Evolutionary conservation across 2,113 vertebrate species (phyloP).

Genomic region (Laterallus jamaicensis): DNA sequence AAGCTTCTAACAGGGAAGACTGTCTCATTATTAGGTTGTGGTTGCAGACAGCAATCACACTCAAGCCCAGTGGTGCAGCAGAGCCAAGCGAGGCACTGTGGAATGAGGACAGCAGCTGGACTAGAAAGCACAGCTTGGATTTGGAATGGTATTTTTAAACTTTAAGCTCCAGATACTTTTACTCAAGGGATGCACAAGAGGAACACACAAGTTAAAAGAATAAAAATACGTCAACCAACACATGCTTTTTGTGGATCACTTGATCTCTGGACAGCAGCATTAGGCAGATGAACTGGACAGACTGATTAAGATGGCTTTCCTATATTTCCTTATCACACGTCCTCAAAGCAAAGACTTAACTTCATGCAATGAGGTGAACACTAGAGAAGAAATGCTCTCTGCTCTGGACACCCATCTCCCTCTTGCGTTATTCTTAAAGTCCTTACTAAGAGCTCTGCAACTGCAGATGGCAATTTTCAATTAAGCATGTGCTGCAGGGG

Average conservation of each 20-base stretch:
- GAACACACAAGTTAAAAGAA: not conserved
- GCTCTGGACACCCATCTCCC: not conserved
- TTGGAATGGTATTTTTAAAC: conserved; percentile 12
- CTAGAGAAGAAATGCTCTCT: not conserved
- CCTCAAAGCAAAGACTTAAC: not conserved
- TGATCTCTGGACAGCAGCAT: not conserved
- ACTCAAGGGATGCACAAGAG: not conserved
- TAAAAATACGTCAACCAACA: not conserved
- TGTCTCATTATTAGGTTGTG: not conserved
- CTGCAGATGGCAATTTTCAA: conserved; percentile 63
- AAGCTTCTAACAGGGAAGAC: not conserved
- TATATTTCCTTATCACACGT: not conserved
- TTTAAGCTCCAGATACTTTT: not conserved
- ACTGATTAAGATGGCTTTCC: not conserved
- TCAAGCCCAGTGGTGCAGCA: not conserved
- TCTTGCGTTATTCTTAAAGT: not conserved
- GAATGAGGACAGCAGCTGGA: not conserved
- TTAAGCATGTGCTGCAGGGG: conserved; percentile 65
- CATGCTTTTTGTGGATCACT: not conserved
- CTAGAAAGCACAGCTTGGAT: not conserved
- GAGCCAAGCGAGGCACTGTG: not conserved
- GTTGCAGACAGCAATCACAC: not conserved
- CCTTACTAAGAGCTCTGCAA: conserved; percentile 6
- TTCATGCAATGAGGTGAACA: not conserved
- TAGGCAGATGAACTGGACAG: not conserved